Conservation (phyloP, 2,113 vertebrate species). For the Cynocephalus volans region DNA sequence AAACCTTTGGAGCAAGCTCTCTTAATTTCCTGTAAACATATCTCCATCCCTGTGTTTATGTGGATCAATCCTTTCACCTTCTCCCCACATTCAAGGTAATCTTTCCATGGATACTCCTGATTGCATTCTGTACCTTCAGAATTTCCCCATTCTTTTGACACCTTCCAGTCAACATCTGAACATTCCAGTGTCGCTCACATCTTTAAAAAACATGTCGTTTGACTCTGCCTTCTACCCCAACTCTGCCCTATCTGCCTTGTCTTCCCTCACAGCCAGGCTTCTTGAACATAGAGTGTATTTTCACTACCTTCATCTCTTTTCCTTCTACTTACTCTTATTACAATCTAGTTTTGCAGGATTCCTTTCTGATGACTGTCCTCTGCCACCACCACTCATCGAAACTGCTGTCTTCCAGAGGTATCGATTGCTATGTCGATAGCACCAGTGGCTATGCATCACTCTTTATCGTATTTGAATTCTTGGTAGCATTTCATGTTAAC, state of each 20-base stretch:
- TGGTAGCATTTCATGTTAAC: too few species aligned
- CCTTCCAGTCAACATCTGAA: background rate
- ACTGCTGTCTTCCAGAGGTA: background rate
- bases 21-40: background rate
- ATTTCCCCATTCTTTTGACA: background rate
- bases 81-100: background rate
- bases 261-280: background rate
- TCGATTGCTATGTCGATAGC: fast-evolving
- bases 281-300: fast-evolving
- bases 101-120: background rate
- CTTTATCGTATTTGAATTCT: background rate
- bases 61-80: background rate
- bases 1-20: background rate
- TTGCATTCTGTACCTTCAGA: background rate
- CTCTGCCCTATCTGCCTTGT: background rate
- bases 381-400: background rate
- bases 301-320: fast-evolving
- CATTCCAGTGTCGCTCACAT: background rate
- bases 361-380: background rate
- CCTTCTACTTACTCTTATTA: fast-evolving
- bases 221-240: background rate
- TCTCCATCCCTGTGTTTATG: background rate
- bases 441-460: fast-evolving
- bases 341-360: background rate
- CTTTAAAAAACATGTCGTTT: background rate